phyloP scores from a whole-genome alignment of 2,797 vertebrate genomes.

The Sebastolobus altivelis region DNA sequence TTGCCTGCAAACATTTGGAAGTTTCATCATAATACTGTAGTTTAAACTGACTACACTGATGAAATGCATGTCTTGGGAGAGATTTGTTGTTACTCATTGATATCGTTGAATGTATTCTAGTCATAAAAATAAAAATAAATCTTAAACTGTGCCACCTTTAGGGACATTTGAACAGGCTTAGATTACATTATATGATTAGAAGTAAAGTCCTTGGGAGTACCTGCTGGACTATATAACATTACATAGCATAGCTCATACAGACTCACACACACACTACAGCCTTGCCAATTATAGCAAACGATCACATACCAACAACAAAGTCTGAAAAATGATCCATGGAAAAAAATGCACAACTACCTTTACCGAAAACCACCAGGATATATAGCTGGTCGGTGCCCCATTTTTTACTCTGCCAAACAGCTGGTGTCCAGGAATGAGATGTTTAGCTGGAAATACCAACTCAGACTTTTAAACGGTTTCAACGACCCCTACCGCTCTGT shows the following conservation, averaged over 20 bases:
- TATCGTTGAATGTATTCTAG: background rate
- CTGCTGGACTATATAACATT: background rate
- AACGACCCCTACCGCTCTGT: conserved; percentile 46
- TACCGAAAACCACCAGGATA: conserved; percentile 54
- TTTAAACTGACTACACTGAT: background rate
- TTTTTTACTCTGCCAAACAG: conserved; percentile 75
- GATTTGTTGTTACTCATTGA: background rate
- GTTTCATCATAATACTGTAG: background rate
- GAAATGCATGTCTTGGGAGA: background rate
- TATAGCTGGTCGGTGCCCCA: conserved; percentile 49
- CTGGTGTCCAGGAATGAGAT: conserved; percentile 80
- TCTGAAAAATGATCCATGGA: conserved; percentile 48
- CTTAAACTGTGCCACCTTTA: background rate
- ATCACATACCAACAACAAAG: conserved; percentile 46
- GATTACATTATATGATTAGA: background rate
- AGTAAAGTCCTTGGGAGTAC: background rate
- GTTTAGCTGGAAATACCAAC: conserved; percentile 83
- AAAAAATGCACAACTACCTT: conserved; percentile 60
- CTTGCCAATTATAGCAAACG: conserved; percentile 19
- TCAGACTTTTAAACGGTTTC: conserved; percentile 63
- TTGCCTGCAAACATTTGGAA: background rate
- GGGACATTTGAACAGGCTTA: background rate
- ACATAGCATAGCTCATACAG: background rate
- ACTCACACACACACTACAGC: conserved; percentile 18
- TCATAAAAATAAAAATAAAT: background rate